Evolutionary conservation across 2,888 invertebrate species (phyloP), one percentile per base, ranked within the genome.

Genomic region (Acrobasis consociella): DNA sequence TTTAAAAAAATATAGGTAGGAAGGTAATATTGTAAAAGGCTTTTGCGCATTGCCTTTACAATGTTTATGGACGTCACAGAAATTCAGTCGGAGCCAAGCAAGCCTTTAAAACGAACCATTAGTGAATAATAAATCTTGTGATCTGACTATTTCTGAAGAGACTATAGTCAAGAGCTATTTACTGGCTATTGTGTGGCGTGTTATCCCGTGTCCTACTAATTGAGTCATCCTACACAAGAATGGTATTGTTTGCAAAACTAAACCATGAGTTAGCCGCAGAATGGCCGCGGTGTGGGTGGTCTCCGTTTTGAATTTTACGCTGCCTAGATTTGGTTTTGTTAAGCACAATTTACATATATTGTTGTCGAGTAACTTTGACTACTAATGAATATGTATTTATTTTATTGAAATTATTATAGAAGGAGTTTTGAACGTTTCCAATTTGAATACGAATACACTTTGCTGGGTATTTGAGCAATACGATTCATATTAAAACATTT

Each of bases 191-290:
- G 89, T 89, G 79, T 74, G 69, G 75, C 72, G 74, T 74, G 76
- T 84, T 85, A 87, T 86, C 86, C 85, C 68, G 72, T 77, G 78
- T 84, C 77, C 81, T 80, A 77, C 87, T 91, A 91, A 91, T 91
- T 89, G 90, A 91, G 90, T 83, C 89, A 87, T 91, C 85, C 83
- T 87, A 86, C 83, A 84, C 87, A 82, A 78, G 71, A 75, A 77
- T 72, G 78, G 83, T 78, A 89, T 91, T 91, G 90, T 90, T 91
- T 89, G 91, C 89, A 85, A 91, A 89, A 87, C 83, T 85, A 78
- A 76, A 78, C 83, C 85, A 80, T 86, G 84, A 83, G 78, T 82
- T 76, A 76, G 72, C 79, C 78, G 71, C 78, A 77, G 77, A 71
- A 75, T 72, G 74, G 72, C 67, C 59, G 46, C 85, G 58, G 73